Percentiles rank a stretch among this genome's conserved stretches.
These are phyloP conservation scores for Brachyrhaphis roseni DNA, from an alignment of 2,797 vertebrate genomes.

Conservation along the genomic window DNA sequence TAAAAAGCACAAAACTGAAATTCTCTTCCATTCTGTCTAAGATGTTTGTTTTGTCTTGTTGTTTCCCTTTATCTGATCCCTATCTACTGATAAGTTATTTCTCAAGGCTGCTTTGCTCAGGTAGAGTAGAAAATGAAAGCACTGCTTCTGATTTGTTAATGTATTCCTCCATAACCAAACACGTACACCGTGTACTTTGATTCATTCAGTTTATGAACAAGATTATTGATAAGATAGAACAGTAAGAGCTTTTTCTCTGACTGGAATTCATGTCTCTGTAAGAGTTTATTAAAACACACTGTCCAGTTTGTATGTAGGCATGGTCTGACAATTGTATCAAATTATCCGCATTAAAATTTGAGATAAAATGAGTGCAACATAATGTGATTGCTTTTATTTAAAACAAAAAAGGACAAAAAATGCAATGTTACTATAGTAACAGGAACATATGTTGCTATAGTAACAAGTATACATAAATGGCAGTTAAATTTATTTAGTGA, in stretches of 20 bases:
- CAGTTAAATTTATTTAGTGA: neutral
- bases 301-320: neutral
- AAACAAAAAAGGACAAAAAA: neutral
- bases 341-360: neutral
- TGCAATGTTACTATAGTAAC: neutral
- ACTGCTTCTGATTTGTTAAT: constrained; percentile 16
- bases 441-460: neutral
- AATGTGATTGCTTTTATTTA: neutral
- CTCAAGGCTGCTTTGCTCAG: constrained; percentile 7
- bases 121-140: constrained; percentile 11
- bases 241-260: neutral
- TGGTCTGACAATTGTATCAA: neutral
- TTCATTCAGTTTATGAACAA: constrained; percentile 17
- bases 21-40: neutral
- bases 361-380: neutral
- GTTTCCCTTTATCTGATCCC: neutral
- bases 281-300: neutral
- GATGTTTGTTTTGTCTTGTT: constrained; percentile 4
- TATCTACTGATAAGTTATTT: neutral
- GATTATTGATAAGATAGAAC: constrained; percentile 19
- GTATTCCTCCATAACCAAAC: constrained; percentile 14
- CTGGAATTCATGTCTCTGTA: neutral
- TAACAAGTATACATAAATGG: neutral
- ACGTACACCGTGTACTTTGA: constrained; percentile 29
- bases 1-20: neutral